phyloP scores from a whole-genome alignment of 2,113 vertebrate genomes.

The Phylloscopus trochiloides region DNA sequence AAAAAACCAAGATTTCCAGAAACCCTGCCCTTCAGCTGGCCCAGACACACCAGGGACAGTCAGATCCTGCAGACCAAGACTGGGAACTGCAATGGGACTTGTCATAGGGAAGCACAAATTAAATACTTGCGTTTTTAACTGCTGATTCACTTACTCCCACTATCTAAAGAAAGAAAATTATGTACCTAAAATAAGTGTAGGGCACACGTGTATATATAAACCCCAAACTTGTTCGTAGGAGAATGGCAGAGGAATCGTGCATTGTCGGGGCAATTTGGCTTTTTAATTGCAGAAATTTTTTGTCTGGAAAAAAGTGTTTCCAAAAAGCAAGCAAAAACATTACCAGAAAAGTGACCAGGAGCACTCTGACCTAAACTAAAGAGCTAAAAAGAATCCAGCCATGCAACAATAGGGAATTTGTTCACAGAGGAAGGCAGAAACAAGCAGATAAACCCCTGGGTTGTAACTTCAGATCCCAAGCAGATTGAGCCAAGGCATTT shows the following conservation, averaged over 20 bases:
- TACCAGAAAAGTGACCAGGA: not conserved
- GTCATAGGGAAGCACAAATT: not conserved
- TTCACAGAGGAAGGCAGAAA: not conserved
- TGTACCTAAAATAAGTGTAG: not conserved
- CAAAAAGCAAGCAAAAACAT: not conserved
- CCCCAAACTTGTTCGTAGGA: not conserved
- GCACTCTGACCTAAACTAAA: not conserved
- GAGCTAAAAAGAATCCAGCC: not conserved
- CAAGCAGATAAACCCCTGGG: not conserved
- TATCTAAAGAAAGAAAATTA: not conserved
- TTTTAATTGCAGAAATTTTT: not conserved
- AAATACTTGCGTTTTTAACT: not conserved
- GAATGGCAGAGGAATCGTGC: not conserved
- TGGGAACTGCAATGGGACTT: not conserved
- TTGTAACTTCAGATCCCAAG: not conserved
- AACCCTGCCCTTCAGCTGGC: not conserved
- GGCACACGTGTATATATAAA: not conserved
- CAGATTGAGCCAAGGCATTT: not conserved
- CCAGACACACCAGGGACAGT: not conserved
- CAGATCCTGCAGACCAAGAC: not conserved
- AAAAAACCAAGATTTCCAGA: not conserved
- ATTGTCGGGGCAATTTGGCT: not conserved
- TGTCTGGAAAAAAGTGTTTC: not conserved
- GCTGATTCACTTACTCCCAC: not conserved
- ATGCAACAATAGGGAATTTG: not conserved